Conservation (phyloP, 2,888 invertebrate genomes). For the Brachyptera risi region DNA sequence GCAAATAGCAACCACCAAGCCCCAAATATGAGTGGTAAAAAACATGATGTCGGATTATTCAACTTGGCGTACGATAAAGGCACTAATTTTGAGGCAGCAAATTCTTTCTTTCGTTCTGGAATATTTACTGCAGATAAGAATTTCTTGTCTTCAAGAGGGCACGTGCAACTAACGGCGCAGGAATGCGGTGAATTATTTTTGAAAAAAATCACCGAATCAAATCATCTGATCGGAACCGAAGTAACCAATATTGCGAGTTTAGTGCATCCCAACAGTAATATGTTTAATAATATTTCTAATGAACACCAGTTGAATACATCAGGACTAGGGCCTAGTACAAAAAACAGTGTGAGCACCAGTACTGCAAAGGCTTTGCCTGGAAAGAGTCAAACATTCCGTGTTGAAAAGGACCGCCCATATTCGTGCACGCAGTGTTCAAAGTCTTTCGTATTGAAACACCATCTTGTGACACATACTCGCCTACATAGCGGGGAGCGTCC, state of each 20-base stretch:
- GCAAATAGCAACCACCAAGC: slow-evolving; percentile 30
- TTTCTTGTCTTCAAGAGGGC: slow-evolving; percentile 68
- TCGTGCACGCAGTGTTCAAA: slow-evolving; percentile 40
- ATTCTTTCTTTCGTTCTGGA: slow-evolving; percentile 42
- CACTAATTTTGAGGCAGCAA: slow-evolving; percentile 45
- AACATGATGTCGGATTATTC: slow-evolving; percentile 35
- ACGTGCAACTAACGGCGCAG: slow-evolving; percentile 68
- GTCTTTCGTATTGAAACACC: slow-evolving; percentile 40
- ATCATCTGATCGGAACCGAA: slow-evolving; percentile 21
- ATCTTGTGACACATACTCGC: slow-evolving; percentile 68
- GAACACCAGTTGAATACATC: background rate
- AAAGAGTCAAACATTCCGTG: slow-evolving; percentile 11
- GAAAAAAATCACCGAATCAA: slow-evolving; percentile 49
- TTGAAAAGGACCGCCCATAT: slow-evolving; percentile 39
- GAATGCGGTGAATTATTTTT: slow-evolving; percentile 75
- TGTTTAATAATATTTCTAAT: background rate
- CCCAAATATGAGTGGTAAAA: slow-evolving; percentile 25
- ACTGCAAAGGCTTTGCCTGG: background rate
- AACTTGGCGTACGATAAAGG: slow-evolving; percentile 37
- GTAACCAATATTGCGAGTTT: background rate
- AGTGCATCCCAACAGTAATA: background rate
- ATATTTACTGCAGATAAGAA: slow-evolving; percentile 51
- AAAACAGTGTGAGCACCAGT: too few relatives aligned
- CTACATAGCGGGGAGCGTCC: slow-evolving; percentile 76
- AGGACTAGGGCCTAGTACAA: background rate